Evolutionary conservation across 2,797 vertebrate species (phyloP), one percentile per base, ranked within the genome.

Genomic region (Phoeniculus purpureus): DNA sequence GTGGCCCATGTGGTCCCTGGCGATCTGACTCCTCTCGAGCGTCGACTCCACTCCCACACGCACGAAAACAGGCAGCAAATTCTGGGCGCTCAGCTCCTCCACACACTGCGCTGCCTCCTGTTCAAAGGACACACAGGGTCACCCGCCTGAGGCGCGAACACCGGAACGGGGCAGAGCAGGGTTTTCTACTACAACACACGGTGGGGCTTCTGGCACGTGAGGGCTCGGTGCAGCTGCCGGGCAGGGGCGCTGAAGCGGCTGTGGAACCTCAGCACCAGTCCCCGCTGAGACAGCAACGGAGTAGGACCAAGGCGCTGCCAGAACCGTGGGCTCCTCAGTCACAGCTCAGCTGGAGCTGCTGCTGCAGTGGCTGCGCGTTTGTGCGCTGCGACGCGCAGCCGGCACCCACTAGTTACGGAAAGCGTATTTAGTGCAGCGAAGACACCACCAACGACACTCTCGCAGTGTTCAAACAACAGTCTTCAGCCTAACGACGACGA

Each of bases 101-200:
- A 99, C 98, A 40, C 99, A 99, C 96, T 99, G 99, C 94, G 99
- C 70, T 1, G 99, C 99, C 92, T 99, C 99, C 99, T 99, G 94
- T 54, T 71, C 56, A 34, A 96, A 96, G 0, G 29, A 87, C 52
- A 96, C 60, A 60, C 20, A 45, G 52, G 29, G 8, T 64, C 43
- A 29, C 50, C 82, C 32, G 16, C 85, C 67, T 60, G 73, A 64
- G 54, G 70, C 15, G 31, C 19, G 50, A 26, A 34, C 6, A 48
- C 6, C 52, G 45, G 27, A 74, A 47, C 0, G 3, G 23, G 18
- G 22, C 48, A 76, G 34, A 10, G 7, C 21, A 43, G 3, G 2
- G 22, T n/a, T 60, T 67, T 11, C 64, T 29, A 22, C 72, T 40
- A 0, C 2, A 31, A 37, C 3, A 11, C 0, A 14, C 15, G 20